phyloP scores from a whole-genome alignment of 2,797 vertebrate genomes.

The Cryptoprocta ferox region DNA sequence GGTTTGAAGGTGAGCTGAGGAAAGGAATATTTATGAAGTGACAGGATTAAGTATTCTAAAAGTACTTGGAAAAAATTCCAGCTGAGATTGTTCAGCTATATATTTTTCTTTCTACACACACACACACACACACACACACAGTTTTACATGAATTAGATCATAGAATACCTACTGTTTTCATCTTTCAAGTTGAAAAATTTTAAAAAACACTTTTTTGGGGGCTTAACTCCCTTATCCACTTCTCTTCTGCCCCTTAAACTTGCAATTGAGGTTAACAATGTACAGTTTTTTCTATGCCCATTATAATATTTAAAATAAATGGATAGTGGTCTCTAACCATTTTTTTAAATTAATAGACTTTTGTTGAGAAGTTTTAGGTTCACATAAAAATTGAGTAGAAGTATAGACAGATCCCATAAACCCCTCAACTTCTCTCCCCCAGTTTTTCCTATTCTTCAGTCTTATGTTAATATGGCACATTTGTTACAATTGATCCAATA shows the following conservation, averaged over 20 bases:
- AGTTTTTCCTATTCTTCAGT: not conserved
- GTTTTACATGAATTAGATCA: not conserved
- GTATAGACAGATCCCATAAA: not conserved
- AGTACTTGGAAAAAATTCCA: not conserved
- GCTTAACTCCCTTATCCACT: not conserved
- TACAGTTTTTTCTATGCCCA: not conserved
- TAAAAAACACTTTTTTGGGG: not conserved
- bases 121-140: not conserved
- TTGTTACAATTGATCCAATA: not conserved
- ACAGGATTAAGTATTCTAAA: constrained; percentile 8
- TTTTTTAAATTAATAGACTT: not conserved
- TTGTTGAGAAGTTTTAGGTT: not conserved
- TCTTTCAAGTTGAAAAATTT: not conserved
- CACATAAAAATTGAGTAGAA: not conserved
- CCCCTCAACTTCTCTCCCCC: not conserved
- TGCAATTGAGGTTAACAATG: not conserved
- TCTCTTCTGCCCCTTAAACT: not conserved
- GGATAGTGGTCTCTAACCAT: not conserved
- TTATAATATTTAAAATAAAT: constrained; percentile 29
- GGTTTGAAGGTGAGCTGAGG: constrained; percentile 7
- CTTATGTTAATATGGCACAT: not conserved
- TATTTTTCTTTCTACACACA: not conserved
- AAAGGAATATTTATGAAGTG: not conserved
- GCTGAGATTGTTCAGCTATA: not conserved
- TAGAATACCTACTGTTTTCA: constrained; percentile 4